phyloP scores from a whole-genome alignment of 2,113 vertebrate genomes.

The Agapornis roseicollis region DNA sequence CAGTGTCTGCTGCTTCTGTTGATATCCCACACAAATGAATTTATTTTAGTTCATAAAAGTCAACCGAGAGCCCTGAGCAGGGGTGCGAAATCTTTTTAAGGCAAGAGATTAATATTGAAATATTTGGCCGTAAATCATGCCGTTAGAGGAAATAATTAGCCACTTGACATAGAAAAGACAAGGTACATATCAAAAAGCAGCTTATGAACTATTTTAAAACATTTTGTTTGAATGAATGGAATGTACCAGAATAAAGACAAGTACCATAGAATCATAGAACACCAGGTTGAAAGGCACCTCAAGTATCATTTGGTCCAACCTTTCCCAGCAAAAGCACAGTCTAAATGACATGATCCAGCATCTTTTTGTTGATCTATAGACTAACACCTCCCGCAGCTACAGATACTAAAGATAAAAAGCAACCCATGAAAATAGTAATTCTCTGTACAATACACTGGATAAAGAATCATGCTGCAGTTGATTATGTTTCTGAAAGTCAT shows the following conservation, averaged over 20 bases:
- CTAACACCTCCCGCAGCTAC: rapidly evolving
- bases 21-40: neutral
- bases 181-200: neutral
- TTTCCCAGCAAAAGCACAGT: neutral
- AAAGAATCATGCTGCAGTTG: neutral
- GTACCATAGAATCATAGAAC: neutral
- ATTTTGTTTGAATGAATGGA: neutral
- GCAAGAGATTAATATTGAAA: neutral
- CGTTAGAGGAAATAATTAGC: slow-evolving; percentile 1
- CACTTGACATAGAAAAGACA: neutral
- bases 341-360: neutral
- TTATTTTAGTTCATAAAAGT: neutral
- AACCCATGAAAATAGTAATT: neutral
- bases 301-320: neutral
- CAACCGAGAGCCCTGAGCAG: neutral
- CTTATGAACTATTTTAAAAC: neutral
- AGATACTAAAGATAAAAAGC: neutral
- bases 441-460: neutral
- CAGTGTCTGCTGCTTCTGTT: neutral
- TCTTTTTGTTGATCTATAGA: neutral
- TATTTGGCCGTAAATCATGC: neutral
- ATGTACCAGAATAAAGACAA: neutral
- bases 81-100: neutral
- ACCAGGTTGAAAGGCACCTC: neutral
- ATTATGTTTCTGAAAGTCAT: neutral